phyloP scores from a whole-genome alignment of 2,797 vertebrate genomes.

The Percopsis omiscomaycus region DNA sequence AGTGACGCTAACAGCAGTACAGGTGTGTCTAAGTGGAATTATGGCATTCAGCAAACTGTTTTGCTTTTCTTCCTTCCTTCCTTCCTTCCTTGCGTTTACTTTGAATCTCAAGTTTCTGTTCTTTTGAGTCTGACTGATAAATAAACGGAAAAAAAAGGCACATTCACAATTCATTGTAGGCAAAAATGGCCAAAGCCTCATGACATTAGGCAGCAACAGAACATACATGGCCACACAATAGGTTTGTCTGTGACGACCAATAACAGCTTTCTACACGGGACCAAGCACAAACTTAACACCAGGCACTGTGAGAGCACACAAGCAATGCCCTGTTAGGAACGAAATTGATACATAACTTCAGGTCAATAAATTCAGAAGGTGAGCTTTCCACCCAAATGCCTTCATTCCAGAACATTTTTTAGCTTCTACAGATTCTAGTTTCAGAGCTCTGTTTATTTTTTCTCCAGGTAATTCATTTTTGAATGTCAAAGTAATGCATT shows the following conservation, averaged over 20 bases:
- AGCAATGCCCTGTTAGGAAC: conserved; percentile 7
- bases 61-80: no score
- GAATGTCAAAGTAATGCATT: no score
- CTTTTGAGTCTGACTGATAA: no score
- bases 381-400: neutral
- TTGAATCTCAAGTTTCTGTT: no score
- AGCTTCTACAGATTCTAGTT: neutral
- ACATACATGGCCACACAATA: neutral
- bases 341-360: conserved; percentile 1
- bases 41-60: no score
- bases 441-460: neutral
- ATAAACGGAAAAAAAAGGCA: neutral
- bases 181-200: neutral
- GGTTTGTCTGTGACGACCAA: neutral
- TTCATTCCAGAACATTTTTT: conserved; percentile 1
- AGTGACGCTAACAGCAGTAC: no score
- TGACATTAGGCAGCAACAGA: neutral
- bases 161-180: conserved; percentile 1
- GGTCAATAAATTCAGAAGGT: conserved; percentile 1
- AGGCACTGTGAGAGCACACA: conserved; percentile 6
- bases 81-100: no score
- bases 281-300: conserved; percentile 9
- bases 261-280: neutral
- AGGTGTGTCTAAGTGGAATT: no score
- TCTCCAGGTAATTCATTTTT: no score